These are phyloP conservation scores for Nesogale talazaci DNA, from an alignment of 2,113 vertebrate genomes.

Conservation along the genomic window DNA sequence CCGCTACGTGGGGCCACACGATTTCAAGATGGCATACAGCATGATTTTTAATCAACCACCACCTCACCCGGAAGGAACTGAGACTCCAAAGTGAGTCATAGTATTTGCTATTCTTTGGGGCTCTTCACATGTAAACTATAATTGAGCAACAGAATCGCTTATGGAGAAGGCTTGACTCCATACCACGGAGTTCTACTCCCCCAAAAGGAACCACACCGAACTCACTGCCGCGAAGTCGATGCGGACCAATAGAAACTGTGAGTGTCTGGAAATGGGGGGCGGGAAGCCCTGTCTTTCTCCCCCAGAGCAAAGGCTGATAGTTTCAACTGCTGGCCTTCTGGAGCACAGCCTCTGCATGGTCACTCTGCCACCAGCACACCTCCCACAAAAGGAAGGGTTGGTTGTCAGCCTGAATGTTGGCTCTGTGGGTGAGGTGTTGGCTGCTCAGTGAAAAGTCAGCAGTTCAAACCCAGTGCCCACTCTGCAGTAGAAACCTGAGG, in stretches of 20 bases:
- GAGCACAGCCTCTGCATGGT: too few species aligned
- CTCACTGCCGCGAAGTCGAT: too few species aligned
- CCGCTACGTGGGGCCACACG: background rate
- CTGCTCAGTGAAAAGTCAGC: too few species aligned
- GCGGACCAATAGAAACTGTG: too few species aligned
- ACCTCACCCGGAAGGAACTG: conserved; percentile 15
- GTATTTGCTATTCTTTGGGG: background rate
- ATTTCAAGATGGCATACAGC: background rate
- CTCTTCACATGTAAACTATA: conserved; percentile 44
- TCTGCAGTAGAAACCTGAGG: too few species aligned
- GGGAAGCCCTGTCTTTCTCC: too few species aligned
- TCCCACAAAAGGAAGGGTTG: background rate
- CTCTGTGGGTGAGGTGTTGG: too few species aligned
- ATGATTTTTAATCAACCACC: background rate
- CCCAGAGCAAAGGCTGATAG: too few species aligned
- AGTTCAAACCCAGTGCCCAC: too few species aligned
- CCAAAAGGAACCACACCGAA: background rate
- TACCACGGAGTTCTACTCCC: background rate
- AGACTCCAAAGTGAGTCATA: background rate
- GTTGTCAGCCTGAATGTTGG: background rate
- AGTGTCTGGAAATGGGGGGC: too few species aligned
- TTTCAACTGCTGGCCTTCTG: too few species aligned
- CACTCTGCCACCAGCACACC: too few species aligned
- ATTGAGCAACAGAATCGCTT: conserved; percentile 33
- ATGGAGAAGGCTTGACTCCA: background rate